These are phyloP conservation scores for Pangasius djambal DNA, from an alignment of 2,797 vertebrate genomes.

Conservation along the genomic window DNA sequence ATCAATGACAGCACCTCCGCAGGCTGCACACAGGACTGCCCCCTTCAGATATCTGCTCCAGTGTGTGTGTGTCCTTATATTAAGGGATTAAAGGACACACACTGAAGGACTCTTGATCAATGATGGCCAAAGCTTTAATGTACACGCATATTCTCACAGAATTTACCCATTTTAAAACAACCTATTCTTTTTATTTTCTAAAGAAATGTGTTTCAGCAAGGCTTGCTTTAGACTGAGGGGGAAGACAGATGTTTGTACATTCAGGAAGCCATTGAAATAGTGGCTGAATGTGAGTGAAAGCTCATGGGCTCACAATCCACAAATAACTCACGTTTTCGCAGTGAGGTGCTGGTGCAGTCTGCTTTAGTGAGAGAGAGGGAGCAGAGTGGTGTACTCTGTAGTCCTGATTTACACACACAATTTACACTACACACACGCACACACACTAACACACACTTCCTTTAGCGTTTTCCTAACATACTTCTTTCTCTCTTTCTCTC, in stretches of 20 bases:
- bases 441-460: background rate
- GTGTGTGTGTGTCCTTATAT: constrained; percentile 38
- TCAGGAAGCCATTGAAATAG: constrained; percentile 19
- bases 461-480: background rate
- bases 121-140: constrained; percentile 24
- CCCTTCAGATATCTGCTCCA: constrained; percentile 53
- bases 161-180: background rate
- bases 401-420: constrained; percentile 14
- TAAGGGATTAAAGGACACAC: constrained; percentile 48
- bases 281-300: constrained; percentile 30
- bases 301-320: constrained; percentile 27
- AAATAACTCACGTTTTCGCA: constrained; percentile 28
- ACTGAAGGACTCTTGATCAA: constrained; percentile 47
- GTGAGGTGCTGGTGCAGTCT: constrained; percentile 20
- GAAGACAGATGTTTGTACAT: background rate
- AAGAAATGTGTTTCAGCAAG: background rate
- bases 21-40: constrained; percentile 53
- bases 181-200: background rate
- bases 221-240: background rate
- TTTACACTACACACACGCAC: constrained; percentile 35
- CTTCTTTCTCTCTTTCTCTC: background rate
- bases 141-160: background rate
- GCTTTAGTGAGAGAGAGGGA: constrained; percentile 13
- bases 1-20: constrained; percentile 63
- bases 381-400: constrained; percentile 14